Conservation (phyloP, 2,888 invertebrate species). For the Drosophila mercatorum region DNA sequence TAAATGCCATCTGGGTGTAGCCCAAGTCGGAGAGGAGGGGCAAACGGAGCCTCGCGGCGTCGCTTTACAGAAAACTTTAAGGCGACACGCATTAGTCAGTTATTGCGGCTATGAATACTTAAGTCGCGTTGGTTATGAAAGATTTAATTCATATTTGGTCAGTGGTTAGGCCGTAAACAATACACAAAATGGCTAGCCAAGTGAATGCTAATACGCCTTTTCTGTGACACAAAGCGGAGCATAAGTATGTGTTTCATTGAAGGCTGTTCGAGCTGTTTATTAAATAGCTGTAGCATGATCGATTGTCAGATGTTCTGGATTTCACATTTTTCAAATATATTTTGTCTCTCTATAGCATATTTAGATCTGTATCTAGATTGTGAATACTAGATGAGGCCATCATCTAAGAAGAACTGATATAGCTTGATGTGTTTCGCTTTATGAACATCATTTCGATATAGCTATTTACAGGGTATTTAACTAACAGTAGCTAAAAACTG, state of each 20-base stretch:
- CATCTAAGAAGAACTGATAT: neutral
- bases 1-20: conserved; percentile 54
- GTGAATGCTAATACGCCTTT: neutral
- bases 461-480: neutral
- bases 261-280: neutral
- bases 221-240: neutral
- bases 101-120: conserved; percentile 24
- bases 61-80: conserved; percentile 10
- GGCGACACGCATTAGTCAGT: conserved; percentile 31
- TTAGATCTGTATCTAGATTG: too few relatives aligned
- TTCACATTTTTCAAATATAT: too few relatives aligned
- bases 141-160: conserved; percentile 15
- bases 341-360: too few relatives aligned
- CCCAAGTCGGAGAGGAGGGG: neutral
- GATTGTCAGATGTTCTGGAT: neutral
- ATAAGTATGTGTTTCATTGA: neutral
- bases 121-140: neutral
- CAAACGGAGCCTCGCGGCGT: neutral
- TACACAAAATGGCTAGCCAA: neutral
- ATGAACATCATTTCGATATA: neutral
- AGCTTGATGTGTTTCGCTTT: neutral
- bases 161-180: neutral
- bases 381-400: too few relatives aligned
- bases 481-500: neutral
- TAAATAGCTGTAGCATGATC: neutral